Evolutionary conservation across 2,113 vertebrate species (phyloP), one percentile per base, ranked within the genome.

Genomic region (Circaetus cinerascens): DNA sequence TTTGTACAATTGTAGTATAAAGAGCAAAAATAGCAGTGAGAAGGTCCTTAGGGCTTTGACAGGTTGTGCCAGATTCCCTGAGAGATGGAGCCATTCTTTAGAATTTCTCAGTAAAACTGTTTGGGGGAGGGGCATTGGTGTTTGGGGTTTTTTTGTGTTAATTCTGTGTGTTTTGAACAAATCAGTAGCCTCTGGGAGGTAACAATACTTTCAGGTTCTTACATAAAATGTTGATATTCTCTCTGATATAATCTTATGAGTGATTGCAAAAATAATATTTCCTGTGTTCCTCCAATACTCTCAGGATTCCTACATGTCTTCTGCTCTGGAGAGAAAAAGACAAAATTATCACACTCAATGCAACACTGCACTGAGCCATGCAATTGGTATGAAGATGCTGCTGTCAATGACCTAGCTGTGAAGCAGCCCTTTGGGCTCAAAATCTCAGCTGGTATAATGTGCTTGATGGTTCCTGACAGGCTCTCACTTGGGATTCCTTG

Each of bases 401-500:
- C 85, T 94, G 93, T 85, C 71, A 29, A 0, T 93, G 94, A 63
- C 82, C 71, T 62, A 59, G 76, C 73, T 88, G 62, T 83, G 94
- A 78, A 93, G 53, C 53, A 66, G 63, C 69, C 79, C 76, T 91
- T 95, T 96, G 83, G 92, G 93, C 85, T 95, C 81, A 81, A 89
- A 95, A 71, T 60, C 72, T 96, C 87, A 71, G 51, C 62, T 93
- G 55, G 55, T 32, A 77, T 82, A 84, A 86, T n/a, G 46, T 85
- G 46, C 83, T 82, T 94, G 92, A 92, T 94, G 81, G 59, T 62
- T 97, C 56, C 69, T 96, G 93, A 91, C 95, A 94, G 55, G 78
- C 86, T 92, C 73, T 91, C 85, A 15, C 60, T 71, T 84, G 76
- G 74, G 69, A 88, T 95, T 94, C 75, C 57, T 63, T 66, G 60